Base-by-base conservation (phyloP, 1,140 invertebrate species). In the Colletes latitarsis region DNA sequence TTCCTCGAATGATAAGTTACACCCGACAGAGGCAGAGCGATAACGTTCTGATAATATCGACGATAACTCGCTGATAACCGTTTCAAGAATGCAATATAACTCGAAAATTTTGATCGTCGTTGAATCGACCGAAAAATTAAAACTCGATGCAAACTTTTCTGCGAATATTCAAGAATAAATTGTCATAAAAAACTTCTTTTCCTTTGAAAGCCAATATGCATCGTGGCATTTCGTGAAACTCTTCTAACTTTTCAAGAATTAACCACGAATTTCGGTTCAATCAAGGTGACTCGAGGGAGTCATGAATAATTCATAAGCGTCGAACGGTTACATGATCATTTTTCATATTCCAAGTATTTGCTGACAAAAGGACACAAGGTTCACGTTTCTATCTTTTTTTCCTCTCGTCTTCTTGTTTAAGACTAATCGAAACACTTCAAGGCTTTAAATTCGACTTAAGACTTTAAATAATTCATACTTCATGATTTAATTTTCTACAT, bases 1-100 rank as follows among this genome's bases (percentile, higher is more conserved):
- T 87, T 66, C 57, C 76, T 53, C 68, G 39, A n/a, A 41, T 63
- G 80, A 85, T 86, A 86, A 83, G 76, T 39, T 21, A 66, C 72
- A 55, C 68, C 73, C 70, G 81, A 86, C 85, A 82, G n/a, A 41
- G 60, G 21, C 72, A n/a, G 9, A 55, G 4, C 52, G 84, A 86
- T 86, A 86, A 86, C 71, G 55, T 8, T 2, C 21, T 49, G 84
- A 85, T 85, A 85, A 84, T 67, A 41, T 41, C 39, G 52, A 62
- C 55, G 84, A 86, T 86, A 86, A 78, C 62, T 39, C 30, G 30
- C 30, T 30, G 63, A 66, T 82, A 84, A 77, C 70, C 85, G 46
- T 15, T 17, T 57, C 21, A 17, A 14, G 9, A 17, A n/a, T 46
- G 78, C 83, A 74, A 74, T 41, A n/a, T n/a, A 10, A 8, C 39